These are phyloP conservation scores for Anniella stebbinsi DNA, from an alignment of 2,797 vertebrate species.

Conservation along the genomic window DNA sequence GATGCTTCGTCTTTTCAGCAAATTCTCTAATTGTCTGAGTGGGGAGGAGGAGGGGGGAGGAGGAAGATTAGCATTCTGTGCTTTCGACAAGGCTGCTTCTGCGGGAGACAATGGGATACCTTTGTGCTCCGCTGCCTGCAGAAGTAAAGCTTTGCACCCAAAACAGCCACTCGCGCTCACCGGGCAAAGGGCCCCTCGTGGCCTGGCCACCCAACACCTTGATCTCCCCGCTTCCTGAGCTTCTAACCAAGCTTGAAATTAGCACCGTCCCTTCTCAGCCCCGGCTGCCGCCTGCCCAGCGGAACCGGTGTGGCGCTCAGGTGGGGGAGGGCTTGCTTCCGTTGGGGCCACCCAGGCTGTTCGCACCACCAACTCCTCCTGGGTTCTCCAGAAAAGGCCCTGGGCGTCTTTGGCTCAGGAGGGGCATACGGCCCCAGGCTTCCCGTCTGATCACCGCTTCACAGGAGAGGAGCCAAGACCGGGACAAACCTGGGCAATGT, in stretches of 20 bases:
- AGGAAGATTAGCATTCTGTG: neutral
- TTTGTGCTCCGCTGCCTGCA: neutral
- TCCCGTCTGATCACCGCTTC: neutral
- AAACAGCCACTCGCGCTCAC: neutral
- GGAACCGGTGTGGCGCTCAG: accelerated
- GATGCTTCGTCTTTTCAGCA: neutral
- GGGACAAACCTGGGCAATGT: slow-evolving; percentile 85
- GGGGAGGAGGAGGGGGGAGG: neutral
- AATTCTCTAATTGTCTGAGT: neutral
- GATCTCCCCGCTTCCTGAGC: slow-evolving; percentile 5
- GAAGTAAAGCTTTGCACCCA: neutral
- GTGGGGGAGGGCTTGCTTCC: accelerated
- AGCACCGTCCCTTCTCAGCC: neutral
- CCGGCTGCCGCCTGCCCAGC: neutral
- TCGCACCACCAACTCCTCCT: accelerated
- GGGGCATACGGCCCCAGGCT: too few species aligned
- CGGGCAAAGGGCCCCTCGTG: neutral
- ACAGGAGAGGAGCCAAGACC: neutral
- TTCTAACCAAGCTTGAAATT: neutral
- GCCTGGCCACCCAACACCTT: slow-evolving; percentile 12
- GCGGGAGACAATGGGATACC: neutral
- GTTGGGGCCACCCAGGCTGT: neutral
- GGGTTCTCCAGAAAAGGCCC: neutral
- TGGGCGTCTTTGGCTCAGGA: neutral
- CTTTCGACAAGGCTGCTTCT: neutral